Evolutionary conservation across 2,113 vertebrate genomes (phyloP).

Genomic region (Ceyx margarethae): DNA sequence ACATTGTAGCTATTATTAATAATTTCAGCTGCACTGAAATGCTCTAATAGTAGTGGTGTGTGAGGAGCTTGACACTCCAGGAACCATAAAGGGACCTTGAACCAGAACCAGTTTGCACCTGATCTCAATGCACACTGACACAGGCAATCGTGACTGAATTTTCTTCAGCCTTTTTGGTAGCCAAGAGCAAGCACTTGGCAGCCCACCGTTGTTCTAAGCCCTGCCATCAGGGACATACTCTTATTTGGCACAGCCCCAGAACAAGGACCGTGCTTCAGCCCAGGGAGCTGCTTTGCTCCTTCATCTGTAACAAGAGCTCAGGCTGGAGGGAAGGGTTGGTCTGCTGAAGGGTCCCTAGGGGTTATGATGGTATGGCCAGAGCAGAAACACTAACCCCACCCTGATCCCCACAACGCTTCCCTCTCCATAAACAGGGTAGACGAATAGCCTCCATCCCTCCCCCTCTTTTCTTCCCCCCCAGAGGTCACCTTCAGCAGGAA

Average conservation of each 20-base stretch:
- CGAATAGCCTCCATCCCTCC: not conserved
- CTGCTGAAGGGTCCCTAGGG: not conserved
- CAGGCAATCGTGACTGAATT: not conserved
- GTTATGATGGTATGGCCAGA: not conserved
- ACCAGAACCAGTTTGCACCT: not conserved
- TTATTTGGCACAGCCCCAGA: not conserved
- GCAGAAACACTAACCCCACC: not conserved
- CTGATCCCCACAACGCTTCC: not conserved
- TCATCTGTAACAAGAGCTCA: not conserved
- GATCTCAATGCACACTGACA: not conserved
- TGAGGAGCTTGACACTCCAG: not conserved
- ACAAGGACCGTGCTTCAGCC: not conserved
- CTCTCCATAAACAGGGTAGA: not conserved
- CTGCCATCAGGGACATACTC: rapidly evolving
- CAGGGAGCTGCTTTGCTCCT: not conserved
- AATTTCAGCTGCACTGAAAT: not conserved
- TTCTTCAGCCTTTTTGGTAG: not conserved
- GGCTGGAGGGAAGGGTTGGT: not conserved
- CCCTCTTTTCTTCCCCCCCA: not conserved
- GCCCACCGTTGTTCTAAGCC: rapidly evolving
- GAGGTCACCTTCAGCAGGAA: slow-evolving; percentile 46
- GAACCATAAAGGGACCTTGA: not conserved
- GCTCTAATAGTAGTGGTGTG: not conserved
- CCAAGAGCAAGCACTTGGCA: not conserved
- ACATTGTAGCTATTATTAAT: not conserved